Conservation (phyloP, 2,113 vertebrate species). For the Gorsachius goisagi region DNA sequence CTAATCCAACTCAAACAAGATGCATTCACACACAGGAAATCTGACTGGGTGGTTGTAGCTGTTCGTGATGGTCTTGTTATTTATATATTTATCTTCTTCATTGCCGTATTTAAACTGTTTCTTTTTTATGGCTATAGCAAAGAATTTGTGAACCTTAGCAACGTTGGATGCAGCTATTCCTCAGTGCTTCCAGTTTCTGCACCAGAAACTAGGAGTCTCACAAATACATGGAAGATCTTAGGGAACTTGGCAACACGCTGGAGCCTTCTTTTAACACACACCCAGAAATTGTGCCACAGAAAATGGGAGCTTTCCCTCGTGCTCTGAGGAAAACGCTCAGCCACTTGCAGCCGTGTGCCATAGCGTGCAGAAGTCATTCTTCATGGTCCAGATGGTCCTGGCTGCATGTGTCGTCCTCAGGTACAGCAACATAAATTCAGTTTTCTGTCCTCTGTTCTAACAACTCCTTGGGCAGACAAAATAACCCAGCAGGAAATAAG, state of each 20-base stretch:
- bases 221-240: not conserved
- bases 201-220: not conserved
- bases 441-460: slow-evolving; percentile 11
- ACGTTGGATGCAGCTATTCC: not conserved
- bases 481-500: slow-evolving; percentile 39
- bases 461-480: slow-evolving; percentile 8
- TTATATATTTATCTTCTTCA: not conserved
- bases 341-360: not conserved
- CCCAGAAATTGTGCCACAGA: not conserved
- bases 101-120: not conserved
- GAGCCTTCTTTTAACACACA: not conserved
- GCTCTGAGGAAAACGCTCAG: not conserved
- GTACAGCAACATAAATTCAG: slow-evolving; percentile 1
- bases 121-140: not conserved
- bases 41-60: not conserved
- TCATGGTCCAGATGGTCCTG: not conserved
- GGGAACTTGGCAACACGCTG: not conserved
- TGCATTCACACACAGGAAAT: not conserved
- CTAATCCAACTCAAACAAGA: not conserved
- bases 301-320: not conserved
- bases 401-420: not conserved
- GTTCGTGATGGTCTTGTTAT: not conserved
- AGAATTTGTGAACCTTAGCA: not conserved
- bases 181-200: not conserved
- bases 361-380: not conserved